These are phyloP conservation scores for Panthera leo DNA, from an alignment of 2,113 vertebrate genomes.

Conservation along the genomic window DNA sequence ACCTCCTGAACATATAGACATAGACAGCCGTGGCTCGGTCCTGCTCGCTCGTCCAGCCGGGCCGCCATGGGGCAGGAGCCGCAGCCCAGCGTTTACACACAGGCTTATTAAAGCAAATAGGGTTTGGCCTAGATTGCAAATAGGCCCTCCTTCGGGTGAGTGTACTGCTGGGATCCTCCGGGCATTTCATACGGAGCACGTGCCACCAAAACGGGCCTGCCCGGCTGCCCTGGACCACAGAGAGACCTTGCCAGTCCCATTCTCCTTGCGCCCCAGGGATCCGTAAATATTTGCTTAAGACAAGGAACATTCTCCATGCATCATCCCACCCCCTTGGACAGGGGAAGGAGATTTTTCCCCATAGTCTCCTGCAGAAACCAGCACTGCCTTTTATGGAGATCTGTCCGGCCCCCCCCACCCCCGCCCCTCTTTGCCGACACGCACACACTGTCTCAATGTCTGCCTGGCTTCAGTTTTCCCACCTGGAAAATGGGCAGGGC, in stretches of 20 bases:
- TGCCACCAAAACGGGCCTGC: background rate
- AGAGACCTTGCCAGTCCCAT: background rate
- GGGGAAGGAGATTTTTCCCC: background rate
- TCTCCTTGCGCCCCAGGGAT: background rate
- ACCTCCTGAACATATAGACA: constrained; percentile 68
- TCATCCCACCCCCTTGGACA: too few species aligned
- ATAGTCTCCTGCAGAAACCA: background rate
- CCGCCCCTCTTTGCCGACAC: too few species aligned
- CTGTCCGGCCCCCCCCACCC: background rate
- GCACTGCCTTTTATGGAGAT: background rate
- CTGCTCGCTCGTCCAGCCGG: background rate
- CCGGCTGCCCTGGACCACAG: background rate
- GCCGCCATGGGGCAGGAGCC: background rate
- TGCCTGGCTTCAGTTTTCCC: background rate
- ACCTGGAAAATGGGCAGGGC: background rate
- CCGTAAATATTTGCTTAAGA: background rate
- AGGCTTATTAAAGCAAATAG: constrained; percentile 72
- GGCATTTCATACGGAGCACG: background rate
- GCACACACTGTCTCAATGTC: background rate
- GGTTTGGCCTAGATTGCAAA: constrained; percentile 58
- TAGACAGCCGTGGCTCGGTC: background rate
- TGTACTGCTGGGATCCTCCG: background rate
- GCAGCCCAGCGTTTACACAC: constrained; percentile 9
- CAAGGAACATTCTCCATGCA: background rate
- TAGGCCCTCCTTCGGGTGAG: background rate